Evolutionary conservation across 1,140 invertebrate species (phyloP).

Genomic region (Neodiprion pinetum): DNA sequence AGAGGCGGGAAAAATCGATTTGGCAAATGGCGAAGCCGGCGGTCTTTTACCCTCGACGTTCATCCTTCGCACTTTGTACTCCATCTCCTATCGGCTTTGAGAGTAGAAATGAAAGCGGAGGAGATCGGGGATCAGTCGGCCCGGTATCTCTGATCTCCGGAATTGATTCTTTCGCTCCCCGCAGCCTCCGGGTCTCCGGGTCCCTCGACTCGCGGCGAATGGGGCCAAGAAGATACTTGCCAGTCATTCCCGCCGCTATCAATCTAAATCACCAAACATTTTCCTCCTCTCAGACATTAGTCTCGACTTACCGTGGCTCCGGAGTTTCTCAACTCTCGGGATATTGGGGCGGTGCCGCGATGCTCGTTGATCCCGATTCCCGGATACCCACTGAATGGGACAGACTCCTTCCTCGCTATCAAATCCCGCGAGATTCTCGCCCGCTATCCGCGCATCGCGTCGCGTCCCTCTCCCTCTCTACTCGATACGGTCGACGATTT

Average conservation of each 20-base stretch:
- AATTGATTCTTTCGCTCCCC: neutral
- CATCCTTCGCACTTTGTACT: conserved; percentile 4
- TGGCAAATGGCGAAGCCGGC: neutral
- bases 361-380: too few relatives aligned
- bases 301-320: neutral
- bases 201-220: neutral
- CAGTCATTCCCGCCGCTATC: neutral
- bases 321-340: too few relatives aligned
- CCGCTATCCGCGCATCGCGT: too few relatives aligned
- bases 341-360: too few relatives aligned
- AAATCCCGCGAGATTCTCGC: too few relatives aligned
- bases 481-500: too few relatives aligned
- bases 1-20: neutral
- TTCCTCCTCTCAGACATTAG: neutral
- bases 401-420: too few relatives aligned
- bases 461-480: too few relatives aligned
- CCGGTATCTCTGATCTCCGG: neutral
- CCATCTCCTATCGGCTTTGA: neutral
- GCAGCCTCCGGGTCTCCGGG: neutral
- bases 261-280: conserved; percentile 4
- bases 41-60: neutral
- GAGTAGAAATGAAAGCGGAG: neutral
- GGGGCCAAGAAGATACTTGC: neutral
- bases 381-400: too few relatives aligned
- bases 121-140: neutral